A percentile compares a stretch with the other conserved stretches of the same genome.
Evolutionary conservation across 1,140 invertebrate species (phyloP).

Genomic region (Leptinotarsa undecemlineata): DNA sequence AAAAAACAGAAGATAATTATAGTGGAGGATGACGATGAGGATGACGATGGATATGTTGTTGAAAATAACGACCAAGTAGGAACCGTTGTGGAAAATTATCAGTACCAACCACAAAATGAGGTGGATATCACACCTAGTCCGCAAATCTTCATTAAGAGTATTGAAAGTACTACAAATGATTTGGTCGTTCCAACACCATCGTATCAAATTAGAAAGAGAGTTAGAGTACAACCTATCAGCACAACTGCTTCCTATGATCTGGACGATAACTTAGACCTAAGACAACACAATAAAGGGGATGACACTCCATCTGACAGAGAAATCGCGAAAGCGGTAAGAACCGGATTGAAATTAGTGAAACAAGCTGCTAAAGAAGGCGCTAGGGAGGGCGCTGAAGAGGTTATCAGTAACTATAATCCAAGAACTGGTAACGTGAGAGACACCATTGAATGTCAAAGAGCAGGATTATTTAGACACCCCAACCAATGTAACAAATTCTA

Average conservation of each 20-base stretch:
- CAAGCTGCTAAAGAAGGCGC: slow-evolving; percentile 43
- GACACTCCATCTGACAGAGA: slow-evolving; percentile 34
- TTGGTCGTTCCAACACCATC: slow-evolving; percentile 26
- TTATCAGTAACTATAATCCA: slow-evolving; percentile 11
- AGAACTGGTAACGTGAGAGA: slow-evolving; percentile 46
- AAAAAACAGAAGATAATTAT: slow-evolving; percentile 51
- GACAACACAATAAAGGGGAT: slow-evolving; percentile 31
- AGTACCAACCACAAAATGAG: slow-evolving; percentile 40
- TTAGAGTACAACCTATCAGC: slow-evolving; percentile 29
- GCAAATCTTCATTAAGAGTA: slow-evolving; percentile 33
- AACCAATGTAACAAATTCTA: slow-evolving; percentile 85
- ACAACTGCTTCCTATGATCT: slow-evolving; percentile 35
- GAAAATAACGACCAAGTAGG: slow-evolving; percentile 47
- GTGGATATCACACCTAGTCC: slow-evolving; percentile 39
- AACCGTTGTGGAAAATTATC: slow-evolving; percentile 37
- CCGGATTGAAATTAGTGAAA: slow-evolving; percentile 44
- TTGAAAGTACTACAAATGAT: slow-evolving; percentile 23
- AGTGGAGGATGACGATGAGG: slow-evolving; percentile 39
- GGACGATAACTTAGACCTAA: background rate
- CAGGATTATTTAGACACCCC: slow-evolving; percentile 82
- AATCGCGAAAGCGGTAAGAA: slow-evolving; percentile 40
- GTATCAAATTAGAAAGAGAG: slow-evolving; percentile 29
- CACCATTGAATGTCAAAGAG: slow-evolving; percentile 71
- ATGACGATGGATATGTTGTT: slow-evolving; percentile 48
- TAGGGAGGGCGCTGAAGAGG: slow-evolving; percentile 41